phyloP scores from a whole-genome alignment of 2,113 vertebrate genomes.

The Trichechus manatus region DNA sequence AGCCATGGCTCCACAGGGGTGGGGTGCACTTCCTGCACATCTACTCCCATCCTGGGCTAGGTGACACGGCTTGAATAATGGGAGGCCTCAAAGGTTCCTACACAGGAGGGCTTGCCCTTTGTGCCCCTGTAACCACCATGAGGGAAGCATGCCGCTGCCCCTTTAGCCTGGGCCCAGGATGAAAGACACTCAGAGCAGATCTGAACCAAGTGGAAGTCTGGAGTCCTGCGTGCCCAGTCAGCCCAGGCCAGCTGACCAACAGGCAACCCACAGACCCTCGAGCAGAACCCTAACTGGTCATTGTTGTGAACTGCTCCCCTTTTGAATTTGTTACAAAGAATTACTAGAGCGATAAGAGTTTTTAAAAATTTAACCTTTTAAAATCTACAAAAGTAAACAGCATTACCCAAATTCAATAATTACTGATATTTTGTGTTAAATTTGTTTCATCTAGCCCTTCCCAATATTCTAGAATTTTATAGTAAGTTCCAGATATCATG shows the following conservation, averaged over 20 bases:
- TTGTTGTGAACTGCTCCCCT: too few relatives aligned
- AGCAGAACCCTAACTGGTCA: too few relatives aligned
- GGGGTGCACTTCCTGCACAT: not conserved
- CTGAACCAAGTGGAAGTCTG: not conserved
- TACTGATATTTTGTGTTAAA: not conserved
- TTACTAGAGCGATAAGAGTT: too few relatives aligned
- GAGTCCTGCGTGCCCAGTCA: not conserved
- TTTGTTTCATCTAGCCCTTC: not conserved
- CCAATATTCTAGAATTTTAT: not conserved
- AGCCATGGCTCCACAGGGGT: not conserved
- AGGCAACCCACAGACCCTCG: too few relatives aligned
- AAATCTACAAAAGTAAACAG: not conserved
- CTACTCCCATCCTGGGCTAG: not conserved
- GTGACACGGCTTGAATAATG: not conserved
- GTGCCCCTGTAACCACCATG: not conserved
- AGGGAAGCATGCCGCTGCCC: not conserved
- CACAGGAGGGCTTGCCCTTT: not conserved
- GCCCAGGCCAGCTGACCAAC: too few relatives aligned
- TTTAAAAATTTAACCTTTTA: not conserved
- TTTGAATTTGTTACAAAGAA: too few relatives aligned
- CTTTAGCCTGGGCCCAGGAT: not conserved
- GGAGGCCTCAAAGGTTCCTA: not conserved
- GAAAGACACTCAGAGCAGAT: not conserved
- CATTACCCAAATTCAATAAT: not conserved
- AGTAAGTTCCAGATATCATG: not conserved